Evolutionary conservation across 2,113 vertebrate species (phyloP).

Genomic region (Pycnonotus jocosus): DNA sequence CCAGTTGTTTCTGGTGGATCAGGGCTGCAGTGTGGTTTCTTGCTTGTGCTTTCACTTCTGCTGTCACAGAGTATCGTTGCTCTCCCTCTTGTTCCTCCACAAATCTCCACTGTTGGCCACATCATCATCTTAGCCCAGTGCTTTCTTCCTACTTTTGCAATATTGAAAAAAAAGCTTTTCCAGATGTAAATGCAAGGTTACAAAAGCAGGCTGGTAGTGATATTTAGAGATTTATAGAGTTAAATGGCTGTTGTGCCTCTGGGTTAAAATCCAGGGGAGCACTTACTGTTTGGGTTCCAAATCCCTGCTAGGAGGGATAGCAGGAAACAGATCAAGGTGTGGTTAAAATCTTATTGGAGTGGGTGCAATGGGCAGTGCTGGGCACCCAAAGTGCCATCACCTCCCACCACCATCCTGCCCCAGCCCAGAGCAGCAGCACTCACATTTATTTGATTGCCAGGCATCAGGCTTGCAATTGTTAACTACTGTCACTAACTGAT

Average conservation of each 20-base stretch:
- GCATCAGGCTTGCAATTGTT: background rate
- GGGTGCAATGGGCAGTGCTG: background rate
- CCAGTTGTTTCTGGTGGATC: background rate
- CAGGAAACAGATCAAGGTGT: background rate
- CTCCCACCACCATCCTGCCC: background rate
- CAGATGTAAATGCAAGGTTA: background rate
- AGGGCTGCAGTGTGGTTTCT: background rate
- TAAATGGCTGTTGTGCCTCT: background rate
- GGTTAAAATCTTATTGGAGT: background rate
- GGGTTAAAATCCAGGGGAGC: background rate
- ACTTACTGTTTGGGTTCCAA: background rate
- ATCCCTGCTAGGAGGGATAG: background rate
- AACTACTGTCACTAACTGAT: background rate
- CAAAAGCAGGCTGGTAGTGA: background rate
- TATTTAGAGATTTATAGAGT: background rate
- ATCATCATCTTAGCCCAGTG: background rate
- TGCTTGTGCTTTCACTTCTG: background rate
- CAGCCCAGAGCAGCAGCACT: background rate
- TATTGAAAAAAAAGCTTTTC: background rate
- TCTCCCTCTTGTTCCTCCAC: background rate
- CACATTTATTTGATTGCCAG: background rate
- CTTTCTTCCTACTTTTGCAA: background rate
- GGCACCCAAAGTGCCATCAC: background rate
- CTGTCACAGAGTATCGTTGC: background rate
- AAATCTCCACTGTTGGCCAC: background rate